These are phyloP conservation scores for Nomada ferruginata DNA, from an alignment of 2,888 invertebrate species.

Conservation along the genomic window DNA sequence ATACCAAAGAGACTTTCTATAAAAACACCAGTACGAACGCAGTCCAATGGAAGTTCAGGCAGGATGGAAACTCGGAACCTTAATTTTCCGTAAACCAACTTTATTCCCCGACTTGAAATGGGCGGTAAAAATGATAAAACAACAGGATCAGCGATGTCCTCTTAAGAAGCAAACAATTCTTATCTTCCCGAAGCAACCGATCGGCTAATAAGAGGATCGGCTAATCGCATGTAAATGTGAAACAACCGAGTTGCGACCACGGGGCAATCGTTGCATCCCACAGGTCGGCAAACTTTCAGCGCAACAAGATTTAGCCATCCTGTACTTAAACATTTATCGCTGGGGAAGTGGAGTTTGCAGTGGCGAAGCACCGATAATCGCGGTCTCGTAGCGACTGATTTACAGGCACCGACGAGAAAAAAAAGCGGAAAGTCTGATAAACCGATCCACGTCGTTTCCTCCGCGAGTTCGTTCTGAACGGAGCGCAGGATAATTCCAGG, in stretches of 20 bases:
- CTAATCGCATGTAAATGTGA: conserved; percentile 57
- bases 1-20: background rate
- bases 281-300: conserved; percentile 55
- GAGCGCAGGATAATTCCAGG: conserved; percentile 43
- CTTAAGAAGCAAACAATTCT: conserved; percentile 1
- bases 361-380: conserved; percentile 20
- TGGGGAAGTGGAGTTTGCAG: conserved; percentile 15
- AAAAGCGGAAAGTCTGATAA: conserved; percentile 26
- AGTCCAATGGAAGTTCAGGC: too few species aligned
- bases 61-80: too few species aligned
- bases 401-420: conserved; percentile 2
- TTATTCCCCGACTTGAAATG: background rate
- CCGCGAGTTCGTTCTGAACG: conserved; percentile 4
- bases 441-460: conserved; percentile 23
- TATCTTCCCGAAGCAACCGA: conserved; percentile 22
- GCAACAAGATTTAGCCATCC: background rate
- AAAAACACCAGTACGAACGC: background rate
- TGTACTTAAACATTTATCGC: conserved; percentile 7
- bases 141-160: conserved; percentile 16
- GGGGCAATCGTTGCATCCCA: conserved; percentile 37
- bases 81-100: background rate
- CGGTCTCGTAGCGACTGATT: conserved; percentile 25
- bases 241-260: conserved; percentile 33
- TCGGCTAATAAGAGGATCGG: conserved; percentile 15
- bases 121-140: background rate